A percentile compares a stretch with the other conserved stretches of the same genome.
Evolutionary conservation across 2,113 vertebrate species (phyloP).

Genomic region (Paraplagusia blochii): DNA sequence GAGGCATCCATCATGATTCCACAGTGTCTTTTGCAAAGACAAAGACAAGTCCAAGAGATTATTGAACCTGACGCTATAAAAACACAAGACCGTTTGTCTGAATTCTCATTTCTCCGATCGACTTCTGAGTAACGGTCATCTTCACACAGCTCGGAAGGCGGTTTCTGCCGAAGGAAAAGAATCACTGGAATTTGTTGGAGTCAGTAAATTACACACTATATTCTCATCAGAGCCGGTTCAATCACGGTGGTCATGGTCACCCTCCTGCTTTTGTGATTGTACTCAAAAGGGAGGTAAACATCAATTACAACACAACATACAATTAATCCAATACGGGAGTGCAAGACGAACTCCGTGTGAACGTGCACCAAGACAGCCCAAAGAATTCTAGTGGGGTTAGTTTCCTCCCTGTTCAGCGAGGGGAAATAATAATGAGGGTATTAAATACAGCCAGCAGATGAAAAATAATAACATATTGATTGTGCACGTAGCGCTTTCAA

Average conservation of each 20-base stretch:
- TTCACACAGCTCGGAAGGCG: slow-evolving; percentile 30
- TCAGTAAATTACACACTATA: slow-evolving; percentile 7
- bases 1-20: slow-evolving; percentile 52
- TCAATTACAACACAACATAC: slow-evolving; percentile 12
- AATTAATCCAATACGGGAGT: slow-evolving; percentile 36
- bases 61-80: slow-evolving; percentile 42
- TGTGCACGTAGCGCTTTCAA: slow-evolving; percentile 71
- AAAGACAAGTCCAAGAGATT: slow-evolving; percentile 35
- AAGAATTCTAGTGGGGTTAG: slow-evolving; percentile 54
- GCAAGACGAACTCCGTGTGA: slow-evolving; percentile 33
- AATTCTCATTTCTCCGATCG: slow-evolving; percentile 33
- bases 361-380: slow-evolving; percentile 29
- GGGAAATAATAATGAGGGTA: slow-evolving; percentile 78
- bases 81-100: slow-evolving; percentile 43
- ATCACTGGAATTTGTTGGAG: slow-evolving; percentile 14
- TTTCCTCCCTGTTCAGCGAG: slow-evolving; percentile 64
- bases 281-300: slow-evolving; percentile 19
- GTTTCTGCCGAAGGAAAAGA: slow-evolving; percentile 15
- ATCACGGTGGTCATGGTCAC: slow-evolving; percentile 1
- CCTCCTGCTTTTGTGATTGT: slow-evolving; percentile 6
- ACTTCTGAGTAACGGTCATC: slow-evolving; percentile 44
- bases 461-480: slow-evolving; percentile 84
- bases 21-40: slow-evolving; percentile 47
- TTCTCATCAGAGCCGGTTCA: neutral
- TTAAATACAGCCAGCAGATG: slow-evolving; percentile 81